These are phyloP conservation scores for Paraplagusia blochii DNA, from an alignment of 2,113 vertebrate species.

Conservation along the genomic window DNA sequence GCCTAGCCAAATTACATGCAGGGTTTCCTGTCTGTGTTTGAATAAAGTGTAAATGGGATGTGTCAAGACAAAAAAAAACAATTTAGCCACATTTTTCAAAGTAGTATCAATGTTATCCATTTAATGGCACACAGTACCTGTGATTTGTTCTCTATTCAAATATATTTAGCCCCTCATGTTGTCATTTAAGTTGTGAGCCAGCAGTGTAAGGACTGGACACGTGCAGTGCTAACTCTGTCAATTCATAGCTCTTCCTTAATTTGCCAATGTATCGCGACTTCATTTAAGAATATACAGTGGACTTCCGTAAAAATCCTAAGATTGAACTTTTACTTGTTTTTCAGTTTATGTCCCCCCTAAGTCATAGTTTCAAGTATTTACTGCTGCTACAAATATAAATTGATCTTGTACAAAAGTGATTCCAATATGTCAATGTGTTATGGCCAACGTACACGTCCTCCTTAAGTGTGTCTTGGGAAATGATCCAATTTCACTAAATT, in stretches of 20 bases:
- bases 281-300: slow-evolving; percentile 34
- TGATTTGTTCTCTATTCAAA: slow-evolving; percentile 1
- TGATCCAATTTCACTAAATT: too few species aligned
- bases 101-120: slow-evolving; percentile 30
- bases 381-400: neutral
- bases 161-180: slow-evolving; percentile 1
- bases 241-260: slow-evolving; percentile 29
- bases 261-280: slow-evolving; percentile 21
- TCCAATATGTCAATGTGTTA: too few species aligned
- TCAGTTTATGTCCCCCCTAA: slow-evolving; percentile 27
- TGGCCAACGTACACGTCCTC: too few species aligned
- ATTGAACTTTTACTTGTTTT: slow-evolving; percentile 30
- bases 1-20: slow-evolving; percentile 65
- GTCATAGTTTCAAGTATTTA: slow-evolving; percentile 47
- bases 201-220: slow-evolving; percentile 2
- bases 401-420: too few species aligned
- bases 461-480: too few species aligned
- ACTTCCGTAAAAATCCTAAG: slow-evolving; percentile 34
- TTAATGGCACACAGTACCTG: slow-evolving; percentile 1
- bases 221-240: slow-evolving; percentile 15
- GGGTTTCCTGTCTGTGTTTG: slow-evolving; percentile 47
- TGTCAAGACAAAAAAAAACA: slow-evolving; percentile 34
- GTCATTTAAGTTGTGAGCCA: slow-evolving; percentile 13
- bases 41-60: slow-evolving; percentile 43
- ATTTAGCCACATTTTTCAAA: slow-evolving; percentile 36